Base-by-base conservation (phyloP, 2,888 invertebrate species). In the Lepeophtheirus nordmannii region DNA sequence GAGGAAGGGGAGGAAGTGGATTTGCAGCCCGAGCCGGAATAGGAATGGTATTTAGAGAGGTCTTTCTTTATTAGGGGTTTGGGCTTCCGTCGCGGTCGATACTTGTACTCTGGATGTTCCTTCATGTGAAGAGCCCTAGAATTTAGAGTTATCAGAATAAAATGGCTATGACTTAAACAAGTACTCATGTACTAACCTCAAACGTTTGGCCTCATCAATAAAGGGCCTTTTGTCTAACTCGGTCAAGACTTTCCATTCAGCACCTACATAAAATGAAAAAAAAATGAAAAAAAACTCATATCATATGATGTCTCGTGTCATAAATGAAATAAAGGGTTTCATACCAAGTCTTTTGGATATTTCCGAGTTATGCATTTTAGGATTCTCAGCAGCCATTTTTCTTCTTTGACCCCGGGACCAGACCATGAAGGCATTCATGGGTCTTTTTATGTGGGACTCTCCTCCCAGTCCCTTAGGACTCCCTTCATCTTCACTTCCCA, bases 51-150 rank as follows among this genome's bases (percentile, higher is more conserved):
- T 67, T 64, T 62, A 57, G 83, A 73, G 83, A 83, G 82, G 71
- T 86, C 86, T 71, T 86, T 86, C 75, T 89, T 89, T 69, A 87
- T 81, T 14, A 88, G 79, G 0, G 88, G 85, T 75, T 89, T 89
- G 7, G 89, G 89, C 76, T 90, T 89, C 73, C 89, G 80, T 66
- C 89, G 80, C 12, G 89, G 89, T 58, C 89, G 82, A 78, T 89
- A 90, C 77, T 90, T 90, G 81, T 90, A 90, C 78, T 90, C 89
- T 9, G 89, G 90, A 73, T 89, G 89, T 74, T 90, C 89, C 77
- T 89, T 89, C 89, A 90, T 90, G 80, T 90, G 89, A 12, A 90
- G 80, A 46, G 89, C 89, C 75, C 89, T 90, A 63, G 56, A 62
- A 67, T 20, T 1, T 30, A 65, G 1, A 53, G 2, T 14, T 22